Evolutionary conservation across 2,797 vertebrate species (phyloP), one percentile per base, ranked within the genome.

Genomic region (Triplophysa bombifrons): DNA sequence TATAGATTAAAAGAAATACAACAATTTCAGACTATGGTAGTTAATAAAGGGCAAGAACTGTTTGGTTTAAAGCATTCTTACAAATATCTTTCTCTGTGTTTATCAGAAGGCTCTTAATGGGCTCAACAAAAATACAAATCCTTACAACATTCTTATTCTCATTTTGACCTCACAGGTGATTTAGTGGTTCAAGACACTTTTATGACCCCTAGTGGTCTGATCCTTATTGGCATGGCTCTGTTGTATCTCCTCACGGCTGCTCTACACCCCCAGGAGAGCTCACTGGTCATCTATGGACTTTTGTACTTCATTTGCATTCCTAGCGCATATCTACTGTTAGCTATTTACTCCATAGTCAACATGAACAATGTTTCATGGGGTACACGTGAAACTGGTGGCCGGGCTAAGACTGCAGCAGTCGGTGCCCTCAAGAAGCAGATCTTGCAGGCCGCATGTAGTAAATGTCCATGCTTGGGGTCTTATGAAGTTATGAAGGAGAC

Each of bases 201-300:
- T 72, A 58, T 91, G 81, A 91, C 89, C 3, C 92, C 92, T 16
- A 89, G 87, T 80, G 90, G 88, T 48, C 25, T 93, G 22, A 92
- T 93, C n/a, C 8, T 92, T 46, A 81, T 90, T 17, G 0, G 48
- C 17, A 85, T 92, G 51, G 78, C 80, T 1, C 0, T 44, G 16
- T 65, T 92, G 19, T 91, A 90, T 84, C 0, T 89, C 3, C 1
- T 84, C 58, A 90, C 92, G 0, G 91, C 90, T 0, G 1, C 81
- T 3, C 46, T 93, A 66, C 93, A 93, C 68, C 93, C 91, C 34
- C 87, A 92, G 82, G 93, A 94, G 68, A 72, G 86, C 19, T 67
- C 64, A 6, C 19, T 89, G 22, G 16, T 89, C 46, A 68, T 90
- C 61, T 87, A 88, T 41, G 89, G 89, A 13, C 1, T 89, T 7